Percentiles rank a stretch among this genome's conserved stretches.
Evolutionary conservation across 2,888 invertebrate genomes (phyloP).

Genomic region (Priocnemis perturbator): DNA sequence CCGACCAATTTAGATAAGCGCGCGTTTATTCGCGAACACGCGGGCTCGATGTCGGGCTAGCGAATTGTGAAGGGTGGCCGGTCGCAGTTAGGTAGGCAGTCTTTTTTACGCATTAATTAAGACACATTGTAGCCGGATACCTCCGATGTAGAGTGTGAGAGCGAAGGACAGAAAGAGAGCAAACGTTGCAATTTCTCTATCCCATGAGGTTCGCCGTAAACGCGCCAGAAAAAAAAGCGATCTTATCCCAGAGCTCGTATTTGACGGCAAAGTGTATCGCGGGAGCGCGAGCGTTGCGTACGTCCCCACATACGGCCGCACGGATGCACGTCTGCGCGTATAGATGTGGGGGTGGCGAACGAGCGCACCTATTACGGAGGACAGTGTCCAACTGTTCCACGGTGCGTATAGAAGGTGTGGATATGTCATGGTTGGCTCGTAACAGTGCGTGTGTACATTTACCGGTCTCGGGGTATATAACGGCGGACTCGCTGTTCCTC

Average conservation of each 20-base stretch:
- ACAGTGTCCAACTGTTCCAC: slow-evolving; percentile 31
- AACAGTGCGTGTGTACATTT: slow-evolving; percentile 25
- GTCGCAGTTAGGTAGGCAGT: too few relatives aligned
- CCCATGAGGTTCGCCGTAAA: too few relatives aligned
- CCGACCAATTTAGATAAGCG: too few relatives aligned
- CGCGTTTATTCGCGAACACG: too few relatives aligned
- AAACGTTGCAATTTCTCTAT: slow-evolving; percentile 6
- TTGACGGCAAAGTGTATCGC: slow-evolving; percentile 31
- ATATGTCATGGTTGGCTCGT: slow-evolving; percentile 43
- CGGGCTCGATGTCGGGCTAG: too few relatives aligned
- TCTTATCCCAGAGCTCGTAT: slow-evolving; percentile 1
- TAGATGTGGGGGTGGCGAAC: slow-evolving; percentile 3
- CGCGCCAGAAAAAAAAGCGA: background rate
- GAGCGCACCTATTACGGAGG: slow-evolving; percentile 31
- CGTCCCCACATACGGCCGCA: slow-evolving; percentile 27
- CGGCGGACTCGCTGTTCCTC: slow-evolving; percentile 50
- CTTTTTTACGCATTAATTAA: too few relatives aligned
- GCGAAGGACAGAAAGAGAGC: too few relatives aligned
- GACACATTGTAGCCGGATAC: too few relatives aligned
- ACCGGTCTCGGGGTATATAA: slow-evolving; percentile 26
- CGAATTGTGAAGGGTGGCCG: too few relatives aligned
- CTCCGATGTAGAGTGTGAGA: too few relatives aligned
- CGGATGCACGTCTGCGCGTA: slow-evolving; percentile 35
- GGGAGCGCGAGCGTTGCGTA: slow-evolving; percentile 32
- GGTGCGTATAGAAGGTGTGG: slow-evolving; percentile 46